These are phyloP conservation scores for Sebastes vulpes DNA, from an alignment of 2,797 vertebrate genomes.

Conservation along the genomic window DNA sequence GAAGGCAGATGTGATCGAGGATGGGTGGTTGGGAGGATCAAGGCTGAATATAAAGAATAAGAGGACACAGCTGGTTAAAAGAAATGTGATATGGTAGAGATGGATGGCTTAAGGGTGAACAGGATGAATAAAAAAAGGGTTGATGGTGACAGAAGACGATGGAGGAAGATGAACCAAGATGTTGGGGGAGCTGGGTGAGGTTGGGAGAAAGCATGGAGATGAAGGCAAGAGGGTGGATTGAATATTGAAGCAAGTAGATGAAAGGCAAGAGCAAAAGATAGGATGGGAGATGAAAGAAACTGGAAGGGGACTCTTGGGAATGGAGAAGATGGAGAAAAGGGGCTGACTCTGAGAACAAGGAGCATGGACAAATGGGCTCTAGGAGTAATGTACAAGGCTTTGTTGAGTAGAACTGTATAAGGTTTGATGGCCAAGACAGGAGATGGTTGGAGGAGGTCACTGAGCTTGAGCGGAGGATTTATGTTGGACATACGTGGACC, in stretches of 20 bases:
- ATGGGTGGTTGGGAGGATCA: neutral
- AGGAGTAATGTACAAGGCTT: neutral
- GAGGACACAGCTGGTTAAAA: neutral
- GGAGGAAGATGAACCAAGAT: constrained; percentile 1
- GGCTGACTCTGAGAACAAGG: constrained; percentile 17
- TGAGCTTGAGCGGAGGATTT: neutral
- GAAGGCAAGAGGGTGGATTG: constrained; percentile 31
- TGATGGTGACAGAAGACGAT: constrained; percentile 2
- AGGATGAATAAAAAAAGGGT: constrained; percentile 1
- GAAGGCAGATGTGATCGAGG: neutral
- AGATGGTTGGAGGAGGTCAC: neutral
- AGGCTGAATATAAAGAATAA: neutral
- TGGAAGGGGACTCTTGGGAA: constrained; percentile 47
- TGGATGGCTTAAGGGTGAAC: neutral
- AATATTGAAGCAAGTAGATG: constrained; percentile 48
- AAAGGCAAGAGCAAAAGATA: constrained; percentile 45
- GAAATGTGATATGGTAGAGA: neutral
- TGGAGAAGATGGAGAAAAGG: constrained; percentile 5
- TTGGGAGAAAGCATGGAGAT: constrained; percentile 1
- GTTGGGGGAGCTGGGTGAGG: neutral
- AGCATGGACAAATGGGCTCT: neutral
- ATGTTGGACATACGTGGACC: neutral
- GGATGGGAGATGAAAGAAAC: constrained; percentile 55
- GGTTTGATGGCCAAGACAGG: neutral
- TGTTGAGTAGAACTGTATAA: neutral